phyloP scores from a whole-genome alignment of 2,797 vertebrate genomes.

The Pipistrellus nathusii region DNA sequence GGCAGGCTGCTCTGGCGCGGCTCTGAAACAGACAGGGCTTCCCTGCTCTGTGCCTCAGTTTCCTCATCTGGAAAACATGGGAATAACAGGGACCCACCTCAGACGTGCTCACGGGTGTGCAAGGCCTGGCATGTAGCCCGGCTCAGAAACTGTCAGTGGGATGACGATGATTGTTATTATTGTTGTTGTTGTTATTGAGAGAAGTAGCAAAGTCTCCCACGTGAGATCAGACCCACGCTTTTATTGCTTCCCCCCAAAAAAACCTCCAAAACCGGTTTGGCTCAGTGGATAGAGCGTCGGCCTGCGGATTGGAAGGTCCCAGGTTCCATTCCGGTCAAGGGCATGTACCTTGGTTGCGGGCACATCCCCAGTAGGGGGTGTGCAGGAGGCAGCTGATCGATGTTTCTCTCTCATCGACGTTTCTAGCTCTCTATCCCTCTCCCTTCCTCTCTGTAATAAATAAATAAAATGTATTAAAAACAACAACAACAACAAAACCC shows the following conservation, averaged over 20 bases:
- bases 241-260: neutral
- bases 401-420: no score
- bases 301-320: no score
- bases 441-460: no score
- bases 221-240: fast-evolving
- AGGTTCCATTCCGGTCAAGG: no score
- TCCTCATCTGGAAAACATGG: neutral
- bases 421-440: no score
- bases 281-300: no score
- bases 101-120: fast-evolving
- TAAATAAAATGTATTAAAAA: no score
- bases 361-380: no score
- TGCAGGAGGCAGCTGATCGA: no score
- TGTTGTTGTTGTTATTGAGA: neutral
- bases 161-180: neutral
- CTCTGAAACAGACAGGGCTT: neutral
- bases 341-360: no score
- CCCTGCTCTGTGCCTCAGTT: neutral
- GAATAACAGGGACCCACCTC: neutral
- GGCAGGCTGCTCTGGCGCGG: neutral
- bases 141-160: neutral
- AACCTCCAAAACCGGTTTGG: neutral
- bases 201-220: neutral
- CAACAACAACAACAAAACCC: no score
- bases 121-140: neutral